Evolutionary conservation across 2,113 vertebrate species (phyloP).

Genomic region (Microcebus lehilahytsara): DNA sequence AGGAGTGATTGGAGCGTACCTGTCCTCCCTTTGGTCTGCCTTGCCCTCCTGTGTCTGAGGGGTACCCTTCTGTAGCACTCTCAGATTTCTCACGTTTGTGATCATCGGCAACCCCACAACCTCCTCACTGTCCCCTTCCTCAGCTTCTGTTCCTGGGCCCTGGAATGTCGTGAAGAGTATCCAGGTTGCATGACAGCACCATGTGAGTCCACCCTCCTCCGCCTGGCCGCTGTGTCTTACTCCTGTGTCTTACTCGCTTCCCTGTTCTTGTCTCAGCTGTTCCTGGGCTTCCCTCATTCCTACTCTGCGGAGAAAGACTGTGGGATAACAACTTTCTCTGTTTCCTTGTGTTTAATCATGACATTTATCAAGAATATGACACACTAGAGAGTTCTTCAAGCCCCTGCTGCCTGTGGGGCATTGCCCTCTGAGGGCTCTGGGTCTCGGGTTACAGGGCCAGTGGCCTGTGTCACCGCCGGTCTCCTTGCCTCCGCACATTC

Average conservation of each 20-base stretch:
- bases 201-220: too few relatives aligned
- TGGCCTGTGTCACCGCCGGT: rapidly evolving
- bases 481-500: rapidly evolving
- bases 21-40: too few relatives aligned
- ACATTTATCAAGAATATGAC: background rate
- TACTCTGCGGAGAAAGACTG: background rate
- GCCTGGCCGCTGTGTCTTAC: background rate
- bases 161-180: background rate
- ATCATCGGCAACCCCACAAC: rapidly evolving
- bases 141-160: background rate
- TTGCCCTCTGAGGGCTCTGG: background rate
- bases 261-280: background rate
- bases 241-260: background rate
- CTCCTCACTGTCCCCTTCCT: background rate
- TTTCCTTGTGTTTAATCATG: too few relatives aligned
- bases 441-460: background rate
- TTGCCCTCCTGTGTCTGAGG: background rate
- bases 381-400: background rate
- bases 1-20: background rate
- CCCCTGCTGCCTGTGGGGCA: background rate
- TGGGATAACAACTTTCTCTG: too few relatives aligned
- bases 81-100: background rate
- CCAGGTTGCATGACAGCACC: rapidly evolving
- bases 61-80: background rate
- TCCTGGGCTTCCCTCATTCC: background rate